Conservation (phyloP, 2,888 invertebrate species). For the Taphrorychus bicolor region DNA sequence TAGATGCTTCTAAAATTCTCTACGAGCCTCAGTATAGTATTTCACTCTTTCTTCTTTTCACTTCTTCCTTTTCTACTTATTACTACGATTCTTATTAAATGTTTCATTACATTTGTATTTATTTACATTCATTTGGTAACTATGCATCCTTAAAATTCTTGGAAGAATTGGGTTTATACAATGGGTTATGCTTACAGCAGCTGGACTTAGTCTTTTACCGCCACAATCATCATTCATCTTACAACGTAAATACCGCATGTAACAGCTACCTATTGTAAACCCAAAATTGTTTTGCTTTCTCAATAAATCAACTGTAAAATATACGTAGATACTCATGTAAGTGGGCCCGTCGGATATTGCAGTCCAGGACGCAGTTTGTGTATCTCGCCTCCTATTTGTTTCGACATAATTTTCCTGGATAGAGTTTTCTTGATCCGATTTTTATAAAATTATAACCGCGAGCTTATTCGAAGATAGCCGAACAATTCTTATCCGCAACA, state of each 20-base stretch:
- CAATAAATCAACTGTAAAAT: constrained; percentile 10
- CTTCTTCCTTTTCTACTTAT: no score
- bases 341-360: background rate
- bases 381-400: background rate
- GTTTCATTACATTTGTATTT: no score
- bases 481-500: constrained; percentile 54
- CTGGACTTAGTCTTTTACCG: background rate
- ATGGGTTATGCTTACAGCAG: background rate
- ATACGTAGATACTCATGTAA: no score
- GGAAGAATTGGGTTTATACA: no score
- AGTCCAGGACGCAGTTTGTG: background rate
- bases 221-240: no score
- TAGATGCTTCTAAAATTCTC: no score
- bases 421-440: constrained; percentile 42
- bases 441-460: constrained; percentile 50
- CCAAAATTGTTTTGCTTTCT: constrained; percentile 5
- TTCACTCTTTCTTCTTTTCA: no score
- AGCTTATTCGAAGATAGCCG: constrained; percentile 54
- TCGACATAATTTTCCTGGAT: constrained; percentile 17
- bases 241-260: no score
- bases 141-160: no score
- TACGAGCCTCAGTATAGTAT: no score
- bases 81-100: no score
- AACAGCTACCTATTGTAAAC: background rate
- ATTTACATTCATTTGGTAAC: no score